Conservation (phyloP, 2,113 vertebrate genomes). For the Thermophis baileyi region DNA sequence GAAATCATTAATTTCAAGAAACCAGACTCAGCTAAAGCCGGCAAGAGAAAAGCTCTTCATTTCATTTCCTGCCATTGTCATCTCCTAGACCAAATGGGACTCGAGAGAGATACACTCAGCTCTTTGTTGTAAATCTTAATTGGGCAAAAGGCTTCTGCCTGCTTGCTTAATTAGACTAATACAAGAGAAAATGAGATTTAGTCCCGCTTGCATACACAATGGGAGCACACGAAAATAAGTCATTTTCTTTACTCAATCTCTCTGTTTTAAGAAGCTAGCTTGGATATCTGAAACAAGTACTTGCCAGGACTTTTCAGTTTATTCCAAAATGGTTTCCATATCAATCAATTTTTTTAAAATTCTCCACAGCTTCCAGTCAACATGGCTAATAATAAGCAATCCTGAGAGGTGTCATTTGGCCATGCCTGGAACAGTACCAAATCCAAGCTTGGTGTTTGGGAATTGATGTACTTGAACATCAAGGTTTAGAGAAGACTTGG, state of each 20-base stretch:
- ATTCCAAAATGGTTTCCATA: conserved; percentile 31
- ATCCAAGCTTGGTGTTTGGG: too few relatives aligned
- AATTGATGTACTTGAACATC: too few relatives aligned
- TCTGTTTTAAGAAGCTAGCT: conserved; percentile 1
- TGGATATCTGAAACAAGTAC: neutral
- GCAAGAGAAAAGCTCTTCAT: conserved; percentile 25
- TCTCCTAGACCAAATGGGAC: conserved; percentile 44
- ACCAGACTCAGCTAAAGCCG: conserved; percentile 32
- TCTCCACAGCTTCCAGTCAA: neutral
- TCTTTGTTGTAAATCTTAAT: conserved; percentile 53
- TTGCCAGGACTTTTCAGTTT: neutral
- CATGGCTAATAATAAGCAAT: too few relatives aligned
- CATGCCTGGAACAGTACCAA: too few relatives aligned
- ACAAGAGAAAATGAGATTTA: conserved; percentile 15
- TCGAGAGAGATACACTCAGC: conserved; percentile 57
- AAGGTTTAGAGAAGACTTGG: too few relatives aligned
- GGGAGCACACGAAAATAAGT: neutral
- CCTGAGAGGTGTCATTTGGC: too few relatives aligned
- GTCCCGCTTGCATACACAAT: neutral
- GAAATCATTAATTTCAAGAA: neutral
- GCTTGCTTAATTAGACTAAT: conserved; percentile 46
- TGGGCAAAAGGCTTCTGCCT: conserved; percentile 52
- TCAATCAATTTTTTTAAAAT: neutral
- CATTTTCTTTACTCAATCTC: neutral
- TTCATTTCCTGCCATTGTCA: conserved; percentile 38